Conservation (phyloP, 2,113 vertebrate species). For the Melierax canorus region DNA sequence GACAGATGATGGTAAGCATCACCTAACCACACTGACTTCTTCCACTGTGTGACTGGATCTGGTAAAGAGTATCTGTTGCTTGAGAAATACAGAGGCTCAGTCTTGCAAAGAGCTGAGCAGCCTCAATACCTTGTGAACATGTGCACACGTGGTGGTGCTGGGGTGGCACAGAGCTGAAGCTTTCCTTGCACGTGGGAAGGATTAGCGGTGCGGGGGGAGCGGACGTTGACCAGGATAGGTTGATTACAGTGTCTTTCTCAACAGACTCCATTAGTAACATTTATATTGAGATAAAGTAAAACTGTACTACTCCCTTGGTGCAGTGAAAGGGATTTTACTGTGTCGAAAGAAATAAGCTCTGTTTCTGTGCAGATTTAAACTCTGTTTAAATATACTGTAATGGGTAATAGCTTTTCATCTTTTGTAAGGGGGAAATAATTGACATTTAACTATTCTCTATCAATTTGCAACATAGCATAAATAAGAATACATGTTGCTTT, state of each 20-base stretch:
- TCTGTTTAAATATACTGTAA: not conserved
- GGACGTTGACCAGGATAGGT: not conserved
- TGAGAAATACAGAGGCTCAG: not conserved
- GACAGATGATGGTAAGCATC: not conserved
- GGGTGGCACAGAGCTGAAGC: not conserved
- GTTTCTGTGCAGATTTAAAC: not conserved
- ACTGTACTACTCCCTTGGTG: not conserved
- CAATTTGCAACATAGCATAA: not conserved
- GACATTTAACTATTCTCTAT: not conserved
- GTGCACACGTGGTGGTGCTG: not conserved
- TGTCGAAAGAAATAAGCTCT: not conserved
- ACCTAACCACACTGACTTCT: not conserved
- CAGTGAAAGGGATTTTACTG: not conserved
- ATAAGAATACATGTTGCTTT: not conserved
- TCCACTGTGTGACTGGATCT: not conserved
- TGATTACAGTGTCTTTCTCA: not conserved
- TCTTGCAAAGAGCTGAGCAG: not conserved
- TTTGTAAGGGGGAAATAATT: not conserved
- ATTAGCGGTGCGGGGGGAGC: accelerated
- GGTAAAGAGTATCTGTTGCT: not conserved
- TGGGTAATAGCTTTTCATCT: not conserved
- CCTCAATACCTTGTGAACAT: not conserved
- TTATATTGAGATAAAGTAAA: not conserved
- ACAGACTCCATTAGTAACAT: not conserved
- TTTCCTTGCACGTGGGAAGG: not conserved